phyloP scores from a whole-genome alignment of 2,113 vertebrate species.

The Stigmatopora nigra region DNA sequence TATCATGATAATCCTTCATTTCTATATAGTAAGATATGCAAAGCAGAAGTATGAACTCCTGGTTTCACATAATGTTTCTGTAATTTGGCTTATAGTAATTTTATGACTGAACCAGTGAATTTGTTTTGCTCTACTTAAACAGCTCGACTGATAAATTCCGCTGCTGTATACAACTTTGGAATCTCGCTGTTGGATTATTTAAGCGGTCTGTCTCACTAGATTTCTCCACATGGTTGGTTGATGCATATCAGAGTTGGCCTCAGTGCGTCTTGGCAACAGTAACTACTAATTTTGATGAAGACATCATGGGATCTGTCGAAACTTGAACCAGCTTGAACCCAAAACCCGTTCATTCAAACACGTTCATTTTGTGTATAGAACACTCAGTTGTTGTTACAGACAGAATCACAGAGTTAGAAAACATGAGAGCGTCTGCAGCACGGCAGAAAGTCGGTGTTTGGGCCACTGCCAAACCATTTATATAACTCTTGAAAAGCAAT shows the following conservation, averaged over 20 bases:
- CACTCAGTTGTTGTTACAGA: conserved; percentile 22
- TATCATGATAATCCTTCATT: too few species aligned
- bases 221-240: conserved; percentile 21
- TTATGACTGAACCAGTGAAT: conserved; percentile 28
- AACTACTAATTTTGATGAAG: conserved; percentile 20
- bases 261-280: conserved; percentile 13
- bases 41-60: conserved; percentile 8
- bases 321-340: conserved; percentile 8
- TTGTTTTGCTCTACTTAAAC: conserved; percentile 61
- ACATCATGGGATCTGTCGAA: conserved; percentile 15
- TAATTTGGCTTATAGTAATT: conserved; percentile 42
- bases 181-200: conserved; percentile 50
- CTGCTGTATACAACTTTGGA: conserved; percentile 52
- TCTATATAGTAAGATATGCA: conserved; percentile 14
- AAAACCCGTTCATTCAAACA: conserved; percentile 4
- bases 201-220: conserved; percentile 31
- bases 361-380: conserved; percentile 18
- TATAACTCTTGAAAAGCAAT: conserved; percentile 22
- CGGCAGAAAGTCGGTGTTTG: conserved; percentile 7
- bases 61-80: conserved; percentile 16
- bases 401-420: conserved; percentile 7
- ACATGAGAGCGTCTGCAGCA: not conserved
- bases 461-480: conserved; percentile 24
- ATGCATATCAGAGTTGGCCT: conserved; percentile 1
- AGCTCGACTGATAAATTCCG: conserved; percentile 60